A percentile compares a stretch with the other conserved stretches of the same genome.
These are phyloP conservation scores for Spodoptera litura DNA, from an alignment of 1,140 invertebrate species.

Conservation along the genomic window DNA sequence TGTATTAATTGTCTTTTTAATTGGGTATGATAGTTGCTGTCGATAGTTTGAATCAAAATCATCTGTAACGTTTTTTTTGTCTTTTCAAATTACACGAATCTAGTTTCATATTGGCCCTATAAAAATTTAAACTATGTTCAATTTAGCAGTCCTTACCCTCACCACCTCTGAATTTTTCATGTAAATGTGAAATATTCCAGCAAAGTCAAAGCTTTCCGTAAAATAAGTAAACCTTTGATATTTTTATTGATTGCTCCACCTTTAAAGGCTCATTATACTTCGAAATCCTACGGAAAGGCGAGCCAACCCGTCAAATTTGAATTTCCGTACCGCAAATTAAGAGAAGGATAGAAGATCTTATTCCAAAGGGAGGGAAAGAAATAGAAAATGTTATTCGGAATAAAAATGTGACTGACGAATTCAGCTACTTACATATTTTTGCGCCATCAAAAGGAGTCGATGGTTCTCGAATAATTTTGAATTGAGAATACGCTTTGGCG, in stretches of 20 bases:
- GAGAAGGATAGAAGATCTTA: constrained; percentile 56
- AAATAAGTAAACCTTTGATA: constrained; percentile 61
- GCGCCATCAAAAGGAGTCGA: constrained; percentile 81
- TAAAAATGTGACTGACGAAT: constrained; percentile 78
- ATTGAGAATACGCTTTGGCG: constrained; percentile 82
- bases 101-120: neutral
- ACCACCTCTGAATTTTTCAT: constrained; percentile 12
- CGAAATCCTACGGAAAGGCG: constrained; percentile 82
- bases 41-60: no score
- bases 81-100: no score
- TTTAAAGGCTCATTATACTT: constrained; percentile 82
- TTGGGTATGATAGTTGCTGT: no score
- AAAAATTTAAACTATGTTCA: neutral
- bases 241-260: constrained; percentile 80
- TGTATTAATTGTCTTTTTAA: neutral
- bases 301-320: constrained; percentile 80
- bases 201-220: constrained; percentile 50
- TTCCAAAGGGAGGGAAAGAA: constrained; percentile 45
- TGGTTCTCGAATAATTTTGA: constrained; percentile 80
- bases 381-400: constrained; percentile 67
- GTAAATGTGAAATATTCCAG: constrained; percentile 37
- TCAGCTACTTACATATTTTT: constrained; percentile 84
- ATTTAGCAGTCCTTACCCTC: neutral
- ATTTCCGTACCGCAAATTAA: constrained; percentile 79
- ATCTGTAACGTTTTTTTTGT: no score